Base-by-base conservation (phyloP, 2,888 invertebrate genomes). In the Drosophila neutralis region DNA sequence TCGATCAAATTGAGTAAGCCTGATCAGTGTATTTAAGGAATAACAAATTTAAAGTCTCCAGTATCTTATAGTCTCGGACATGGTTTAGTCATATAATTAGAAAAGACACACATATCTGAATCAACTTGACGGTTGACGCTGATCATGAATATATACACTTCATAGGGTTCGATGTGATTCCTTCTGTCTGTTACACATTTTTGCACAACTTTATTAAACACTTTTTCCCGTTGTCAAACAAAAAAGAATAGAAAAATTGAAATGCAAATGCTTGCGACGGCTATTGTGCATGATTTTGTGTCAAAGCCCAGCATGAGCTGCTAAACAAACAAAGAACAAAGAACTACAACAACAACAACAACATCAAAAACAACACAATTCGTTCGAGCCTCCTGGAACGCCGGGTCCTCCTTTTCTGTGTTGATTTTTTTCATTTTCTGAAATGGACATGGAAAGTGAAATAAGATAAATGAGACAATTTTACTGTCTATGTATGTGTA, bases 381-480 rank as follows among this genome's bases (percentile, higher is more conserved):
- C 62, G 70, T 63, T 70, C 45, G 57, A 62, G 10, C 27, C 31
- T n/a, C 13, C 29, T 45, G 7, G 31, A 31, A 31, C 0, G 10
- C 10, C 31, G 10, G 2, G 31, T 10, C 31, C 31, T 10, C 31
- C 4, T 24, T 24, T 15, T 1, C 49, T 21, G 13, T 2, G 42
- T 42, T 6, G 0, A 2, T 40, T 40, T 33, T 33, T 40, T 48
- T 62, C 33, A 51, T 35, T 61, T 45, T 75, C 80, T 76, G 58
- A 78, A 64, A 72, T 76, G 79, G 76, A 64, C 76, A 73, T 57
- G 60, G 77, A 81, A 86, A 75, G 74, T 83, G 79, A 83, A 77
- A 81, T 70, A 86, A 83, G 86, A 83, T 86, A 83, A 86, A 86
- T 83, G 82, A 82, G 83, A 75, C 75, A 82, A 84, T 82, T 83